Evolutionary conservation across 2,113 vertebrate genomes (phyloP).

Genomic region (Bungarus multicinctus): DNA sequence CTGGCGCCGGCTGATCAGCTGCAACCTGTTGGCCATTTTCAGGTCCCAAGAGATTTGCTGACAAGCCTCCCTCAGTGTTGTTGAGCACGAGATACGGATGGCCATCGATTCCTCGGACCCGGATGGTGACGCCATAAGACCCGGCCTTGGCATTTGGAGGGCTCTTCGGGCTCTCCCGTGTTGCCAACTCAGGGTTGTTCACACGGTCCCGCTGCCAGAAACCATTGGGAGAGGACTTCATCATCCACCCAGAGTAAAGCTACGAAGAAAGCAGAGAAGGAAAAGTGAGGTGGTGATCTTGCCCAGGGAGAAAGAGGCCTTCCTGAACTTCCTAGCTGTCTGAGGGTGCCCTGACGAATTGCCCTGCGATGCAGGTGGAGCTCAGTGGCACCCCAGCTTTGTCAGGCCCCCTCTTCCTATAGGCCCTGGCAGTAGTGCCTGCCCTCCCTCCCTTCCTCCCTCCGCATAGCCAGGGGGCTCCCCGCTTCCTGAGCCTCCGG

Average conservation of each 20-base stretch:
- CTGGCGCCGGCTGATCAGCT: slow-evolving; percentile 62
- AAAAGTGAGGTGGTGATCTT: neutral
- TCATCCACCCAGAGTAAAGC: slow-evolving; percentile 53
- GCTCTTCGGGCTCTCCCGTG: slow-evolving; percentile 61
- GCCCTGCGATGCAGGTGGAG: neutral
- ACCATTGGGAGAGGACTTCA: slow-evolving; percentile 86
- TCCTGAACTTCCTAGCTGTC: too few species aligned
- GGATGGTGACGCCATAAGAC: slow-evolving; percentile 92
- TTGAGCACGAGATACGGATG: slow-evolving; percentile 97
- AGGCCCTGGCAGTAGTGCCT: neutral
- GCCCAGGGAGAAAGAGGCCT: neutral
- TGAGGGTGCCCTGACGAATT: neutral
- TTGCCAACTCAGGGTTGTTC: slow-evolving; percentile 59
- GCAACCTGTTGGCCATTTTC: slow-evolving; percentile 66
- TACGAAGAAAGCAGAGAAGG: slow-evolving; percentile 40
- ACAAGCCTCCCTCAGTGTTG: slow-evolving; percentile 80
- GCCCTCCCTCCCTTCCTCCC: neutral
- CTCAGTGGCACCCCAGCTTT: neutral
- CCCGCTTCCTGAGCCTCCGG: neutral
- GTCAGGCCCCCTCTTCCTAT: neutral
- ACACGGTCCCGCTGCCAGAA: slow-evolving; percentile 71
- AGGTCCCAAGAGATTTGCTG: slow-evolving; percentile 63
- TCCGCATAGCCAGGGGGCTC: neutral
- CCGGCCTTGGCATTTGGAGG: slow-evolving; percentile 71
- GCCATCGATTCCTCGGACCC: slow-evolving; percentile 94